Conservation (phyloP, 92 coral and sea anemone species). For the Epizoanthus rinbou region DNA sequence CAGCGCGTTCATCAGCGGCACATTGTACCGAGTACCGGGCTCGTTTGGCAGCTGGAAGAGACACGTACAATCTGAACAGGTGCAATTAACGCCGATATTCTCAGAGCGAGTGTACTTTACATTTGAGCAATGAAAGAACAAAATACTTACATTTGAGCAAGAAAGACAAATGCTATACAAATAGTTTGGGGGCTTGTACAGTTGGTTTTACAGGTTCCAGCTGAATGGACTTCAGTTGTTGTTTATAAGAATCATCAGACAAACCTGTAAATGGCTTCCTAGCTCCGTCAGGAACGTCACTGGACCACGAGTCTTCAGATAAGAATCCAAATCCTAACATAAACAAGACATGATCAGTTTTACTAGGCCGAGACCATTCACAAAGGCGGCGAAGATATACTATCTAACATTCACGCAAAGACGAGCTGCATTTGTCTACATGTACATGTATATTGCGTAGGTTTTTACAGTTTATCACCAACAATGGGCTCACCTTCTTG, state of each 20-base stretch:
- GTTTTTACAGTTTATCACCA: not conserved
- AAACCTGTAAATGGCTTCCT: constrained; percentile 93
- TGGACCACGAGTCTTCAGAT: constrained; percentile 95
- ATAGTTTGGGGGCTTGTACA: not conserved
- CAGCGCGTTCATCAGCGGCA: constrained; percentile 95
- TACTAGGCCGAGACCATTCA: not conserved
- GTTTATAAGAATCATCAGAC: not conserved
- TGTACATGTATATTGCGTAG: not conserved
- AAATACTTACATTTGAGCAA: too few species aligned
- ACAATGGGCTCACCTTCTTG: constrained; percentile 74
- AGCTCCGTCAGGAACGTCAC: constrained; percentile 98
- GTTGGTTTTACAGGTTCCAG: too few species aligned
- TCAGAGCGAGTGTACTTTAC: too few species aligned
- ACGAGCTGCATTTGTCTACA: not conserved
- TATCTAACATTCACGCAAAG: not conserved
- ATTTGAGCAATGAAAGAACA: too few species aligned
- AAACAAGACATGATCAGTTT: not conserved
- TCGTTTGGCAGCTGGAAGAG: constrained; percentile 82
- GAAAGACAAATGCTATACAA: too few species aligned
- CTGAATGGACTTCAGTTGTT: too few species aligned
- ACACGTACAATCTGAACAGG: not conserved
- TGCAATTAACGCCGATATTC: not conserved
- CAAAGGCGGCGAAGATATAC: not conserved
- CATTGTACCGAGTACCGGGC: constrained; percentile 96
- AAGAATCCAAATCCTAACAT: constrained; percentile 92